Base-by-base conservation (phyloP, 1,140 invertebrate species). In the Reticulitermes speratus region DNA sequence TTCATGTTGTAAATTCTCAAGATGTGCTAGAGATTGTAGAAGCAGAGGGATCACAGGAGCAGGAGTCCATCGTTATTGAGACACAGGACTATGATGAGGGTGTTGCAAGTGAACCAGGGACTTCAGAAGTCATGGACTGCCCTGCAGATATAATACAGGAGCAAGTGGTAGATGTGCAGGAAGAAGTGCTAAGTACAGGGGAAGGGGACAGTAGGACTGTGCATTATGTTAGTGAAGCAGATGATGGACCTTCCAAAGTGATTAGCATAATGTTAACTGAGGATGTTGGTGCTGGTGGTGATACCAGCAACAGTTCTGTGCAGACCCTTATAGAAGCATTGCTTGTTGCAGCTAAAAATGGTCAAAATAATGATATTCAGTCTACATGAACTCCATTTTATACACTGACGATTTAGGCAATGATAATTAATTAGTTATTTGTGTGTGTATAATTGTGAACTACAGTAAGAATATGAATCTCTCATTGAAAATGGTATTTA, bases 321-420 rank as follows among this genome's bases (percentile, higher is more conserved):
- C 86, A 84, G n/a, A 84, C 86, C 12, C 84, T 87, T 9, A 87
- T 87, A 82, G 86, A 87, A 85, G 86, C 86, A 8, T 83, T 87
- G 55, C 48, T 87, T 48, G 86, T 85, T 83, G 86, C 86, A 32
- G 86, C 86, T 19, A 83, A 86, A 65, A 25, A 75, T 75, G 65
- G 65, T 75, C 65, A 75, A 30, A 75, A 16, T 75, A 75, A 75
- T 75, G 65, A 30, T 25, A 75, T 25, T n/a, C 65, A 75, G 65
- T 75, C 65, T 75, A 75, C 65, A 30, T 75, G 65, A 75, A 30
- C 65, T 14, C n/a, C n/a, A 21, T 12, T 30, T 75, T 9, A 65
- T 21, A 23, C 19, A 19, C n/a, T 16, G 8, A 12, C 30, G 65
- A 30, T 75, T 75, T 75, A 75, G n/a, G n/a, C 65, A 75, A 14